Conservation (phyloP, 1,140 invertebrate species). For the Trinorchestia longiramus region DNA sequence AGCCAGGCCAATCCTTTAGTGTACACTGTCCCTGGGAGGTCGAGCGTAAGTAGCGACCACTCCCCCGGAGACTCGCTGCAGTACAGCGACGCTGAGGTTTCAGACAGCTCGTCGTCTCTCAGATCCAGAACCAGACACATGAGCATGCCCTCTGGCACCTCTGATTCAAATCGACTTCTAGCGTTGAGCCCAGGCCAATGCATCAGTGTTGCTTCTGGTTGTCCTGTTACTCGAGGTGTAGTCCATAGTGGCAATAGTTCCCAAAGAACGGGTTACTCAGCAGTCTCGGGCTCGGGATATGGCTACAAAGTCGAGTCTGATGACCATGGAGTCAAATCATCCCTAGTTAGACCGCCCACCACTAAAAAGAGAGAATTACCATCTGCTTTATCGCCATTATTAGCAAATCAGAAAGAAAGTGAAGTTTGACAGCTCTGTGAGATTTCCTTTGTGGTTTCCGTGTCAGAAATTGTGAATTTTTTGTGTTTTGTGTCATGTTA, state of each 20-base stretch:
- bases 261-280: not conserved
- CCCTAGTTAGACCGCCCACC: slow-evolving; percentile 13
- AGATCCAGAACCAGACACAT: slow-evolving; percentile 10
- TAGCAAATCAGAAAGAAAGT: slow-evolving; percentile 51
- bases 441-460: not conserved
- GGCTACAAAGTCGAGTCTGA: slow-evolving; percentile 39
- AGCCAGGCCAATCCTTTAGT: not conserved
- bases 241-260: not conserved
- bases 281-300: not conserved
- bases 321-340: slow-evolving; percentile 40
- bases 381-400: slow-evolving; percentile 14
- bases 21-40: slow-evolving; percentile 32
- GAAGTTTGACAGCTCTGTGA: slow-evolving; percentile 1
- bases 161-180: not conserved
- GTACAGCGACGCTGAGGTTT: slow-evolving; percentile 19
- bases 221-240: not conserved
- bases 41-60: slow-evolving; percentile 4
- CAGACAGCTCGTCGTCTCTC: slow-evolving; percentile 27
- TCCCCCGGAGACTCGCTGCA: slow-evolving; percentile 26
- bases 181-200: not conserved
- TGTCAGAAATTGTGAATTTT: not conserved
- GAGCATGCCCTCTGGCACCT: not conserved
- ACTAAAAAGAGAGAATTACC: slow-evolving; percentile 35
- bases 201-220: not conserved
- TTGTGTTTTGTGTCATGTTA: not conserved